A percentile compares a stretch with the other conserved stretches of the same genome.
Evolutionary conservation across 2,113 vertebrate species (phyloP).

Genomic region (Solea solea): DNA sequence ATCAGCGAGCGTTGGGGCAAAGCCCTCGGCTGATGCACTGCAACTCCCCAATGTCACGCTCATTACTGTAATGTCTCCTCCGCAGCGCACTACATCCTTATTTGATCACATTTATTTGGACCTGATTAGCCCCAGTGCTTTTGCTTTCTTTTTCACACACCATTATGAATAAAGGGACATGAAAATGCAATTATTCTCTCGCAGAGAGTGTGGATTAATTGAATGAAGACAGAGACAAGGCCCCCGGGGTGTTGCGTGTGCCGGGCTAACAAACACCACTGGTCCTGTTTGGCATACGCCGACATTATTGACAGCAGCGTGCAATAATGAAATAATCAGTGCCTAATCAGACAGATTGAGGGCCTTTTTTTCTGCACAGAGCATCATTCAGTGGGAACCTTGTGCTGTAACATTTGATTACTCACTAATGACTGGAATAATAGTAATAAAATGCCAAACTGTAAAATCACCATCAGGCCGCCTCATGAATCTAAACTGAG

Average conservation of each 20-base stretch:
- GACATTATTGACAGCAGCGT: constrained; percentile 21
- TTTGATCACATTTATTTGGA: constrained; percentile 44
- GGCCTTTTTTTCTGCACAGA: background rate
- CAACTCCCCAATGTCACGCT: constrained; percentile 45
- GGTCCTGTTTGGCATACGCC: background rate
- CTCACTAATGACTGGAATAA: constrained; percentile 8
- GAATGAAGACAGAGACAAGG: constrained; percentile 16
- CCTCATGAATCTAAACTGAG: constrained; percentile 16
- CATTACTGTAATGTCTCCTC: constrained; percentile 59
- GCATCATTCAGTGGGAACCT: background rate
- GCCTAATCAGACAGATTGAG: constrained; percentile 19
- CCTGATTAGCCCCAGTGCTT: constrained; percentile 11
- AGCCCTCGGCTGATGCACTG: constrained; percentile 40
- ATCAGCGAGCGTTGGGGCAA: constrained; percentile 34
- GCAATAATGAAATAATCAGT: constrained; percentile 28
- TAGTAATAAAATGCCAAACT: background rate
- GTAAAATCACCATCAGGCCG: constrained; percentile 7
- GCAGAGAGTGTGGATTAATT: constrained; percentile 37
- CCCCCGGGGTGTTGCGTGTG: constrained; percentile 8
- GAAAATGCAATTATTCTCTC: constrained; percentile 48
- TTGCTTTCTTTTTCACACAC: constrained; percentile 15
- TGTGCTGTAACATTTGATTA: constrained; percentile 2
- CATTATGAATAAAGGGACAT: constrained; percentile 55
- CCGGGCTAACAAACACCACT: constrained; percentile 14
- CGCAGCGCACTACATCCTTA: constrained; percentile 24